phyloP scores from a whole-genome alignment of 2,113 vertebrate genomes.

The Xiphorhynchus elegans region DNA sequence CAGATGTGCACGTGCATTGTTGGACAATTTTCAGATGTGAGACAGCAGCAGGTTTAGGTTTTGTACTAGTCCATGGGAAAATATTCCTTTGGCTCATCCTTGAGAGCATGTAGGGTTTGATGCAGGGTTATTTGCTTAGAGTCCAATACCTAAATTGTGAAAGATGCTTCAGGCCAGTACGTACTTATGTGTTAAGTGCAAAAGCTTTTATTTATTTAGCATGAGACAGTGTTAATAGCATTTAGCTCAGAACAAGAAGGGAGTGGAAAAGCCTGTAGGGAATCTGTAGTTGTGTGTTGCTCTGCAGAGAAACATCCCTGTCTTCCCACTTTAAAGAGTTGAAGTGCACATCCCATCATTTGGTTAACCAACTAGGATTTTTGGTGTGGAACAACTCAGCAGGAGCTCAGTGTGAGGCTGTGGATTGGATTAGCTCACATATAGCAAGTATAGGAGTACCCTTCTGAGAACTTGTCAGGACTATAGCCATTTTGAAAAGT shows the following conservation, averaged over 20 bases:
- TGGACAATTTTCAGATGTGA: neutral
- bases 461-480: neutral
- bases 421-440: neutral
- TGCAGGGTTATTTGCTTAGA: neutral
- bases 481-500: neutral
- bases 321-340: neutral
- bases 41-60: neutral
- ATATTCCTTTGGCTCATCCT: neutral
- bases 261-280: neutral
- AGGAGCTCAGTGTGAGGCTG: neutral
- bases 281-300: neutral
- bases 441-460: neutral
- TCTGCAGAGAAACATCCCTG: neutral
- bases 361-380: neutral
- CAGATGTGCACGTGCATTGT: neutral
- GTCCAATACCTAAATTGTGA: neutral
- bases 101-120: neutral
- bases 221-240: neutral
- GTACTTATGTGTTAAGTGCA: neutral
- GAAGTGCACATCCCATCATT: neutral
- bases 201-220: slow-evolving; percentile 32
- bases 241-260: neutral
- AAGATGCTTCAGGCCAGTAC: neutral
- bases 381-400: neutral
- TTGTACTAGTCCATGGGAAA: neutral